Conservation (phyloP, 2,113 vertebrate genomes). For the Albula goreensis region DNA sequence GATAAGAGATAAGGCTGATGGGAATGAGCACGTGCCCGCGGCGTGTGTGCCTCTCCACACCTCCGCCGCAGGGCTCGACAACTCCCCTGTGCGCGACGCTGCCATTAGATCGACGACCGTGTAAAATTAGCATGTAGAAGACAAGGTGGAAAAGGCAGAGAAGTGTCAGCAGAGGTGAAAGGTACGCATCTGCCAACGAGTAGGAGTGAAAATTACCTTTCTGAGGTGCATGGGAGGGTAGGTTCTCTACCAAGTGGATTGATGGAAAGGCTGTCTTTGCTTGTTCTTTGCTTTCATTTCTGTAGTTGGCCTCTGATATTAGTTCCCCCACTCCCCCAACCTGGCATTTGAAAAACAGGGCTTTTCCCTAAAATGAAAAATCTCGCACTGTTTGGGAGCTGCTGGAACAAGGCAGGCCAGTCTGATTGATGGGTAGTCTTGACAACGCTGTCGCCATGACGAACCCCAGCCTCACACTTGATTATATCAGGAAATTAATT, state of each 20-base stretch:
- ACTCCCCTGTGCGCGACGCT: neutral
- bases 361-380: neutral
- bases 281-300: neutral
- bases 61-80: neutral
- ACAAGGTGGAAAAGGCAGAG: neutral
- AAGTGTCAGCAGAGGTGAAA: neutral
- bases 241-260: neutral
- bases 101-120: neutral
- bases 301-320: neutral
- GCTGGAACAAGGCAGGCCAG: neutral
- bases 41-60: neutral
- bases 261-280: neutral
- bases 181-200: neutral
- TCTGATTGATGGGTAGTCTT: neutral
- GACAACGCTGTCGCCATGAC: neutral
- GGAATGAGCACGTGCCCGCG: too few species aligned
- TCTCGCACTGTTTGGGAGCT: neutral
- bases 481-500: conserved; percentile 24
- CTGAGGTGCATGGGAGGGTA: neutral
- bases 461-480: neutral
- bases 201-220: neutral
- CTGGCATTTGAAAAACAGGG: neutral
- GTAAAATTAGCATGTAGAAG: neutral
- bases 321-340: neutral
- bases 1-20: neutral